Evolutionary conservation across 1,140 invertebrate genomes (phyloP), one percentile per base, ranked within the genome.

Genomic region (Hesperophylax magnus): DNA sequence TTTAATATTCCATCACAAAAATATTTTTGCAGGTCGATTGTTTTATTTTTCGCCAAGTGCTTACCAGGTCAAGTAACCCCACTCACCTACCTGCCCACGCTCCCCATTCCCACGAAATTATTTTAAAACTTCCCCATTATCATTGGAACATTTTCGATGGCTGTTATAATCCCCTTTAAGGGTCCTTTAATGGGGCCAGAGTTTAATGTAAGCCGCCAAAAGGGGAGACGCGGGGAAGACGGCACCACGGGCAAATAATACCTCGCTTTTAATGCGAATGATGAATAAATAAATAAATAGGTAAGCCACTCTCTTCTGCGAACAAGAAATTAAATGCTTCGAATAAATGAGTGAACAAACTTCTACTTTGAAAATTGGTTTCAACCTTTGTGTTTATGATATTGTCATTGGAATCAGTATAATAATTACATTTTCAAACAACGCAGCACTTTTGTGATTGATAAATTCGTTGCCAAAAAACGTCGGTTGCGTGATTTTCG

Each of bases 151-250:
- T 76, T 75, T 80, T 80, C 78, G 79, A 83, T 81, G 77, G 78
- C 82, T 71, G 82, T 72, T 83, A 78, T 83, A 83, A 83, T 83
- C 82, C 79, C 58, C 78, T 82, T 24, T 60, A 60, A 79, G 79
- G 81, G 81, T 47, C 24, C 75, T 80, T 79, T 82, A 82, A 82
- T 77, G 61, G 77, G 60, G 61, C 60, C 52, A 56, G 63, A 78
- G 77, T 78, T 78, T 78, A 78, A 78, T 69, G 77, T 78, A 78
- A 78, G 77, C 77, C 52, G 77, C 61, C 61, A 24, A 56, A 22
- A 24, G 61, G 77, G 47, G 18, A 31, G 71, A 18, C 31, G 81
- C 24, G 3, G 39, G 65, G 69, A 11, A 22, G 56, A 61, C 54
- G 78, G 75, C 6, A 72, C 77, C 24, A 20, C 54, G 52, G 58